Percentiles rank a stretch among this genome's conserved stretches.
Evolutionary conservation across 1,140 invertebrate genomes (phyloP).

Genomic region (Cyclargus thomasi): DNA sequence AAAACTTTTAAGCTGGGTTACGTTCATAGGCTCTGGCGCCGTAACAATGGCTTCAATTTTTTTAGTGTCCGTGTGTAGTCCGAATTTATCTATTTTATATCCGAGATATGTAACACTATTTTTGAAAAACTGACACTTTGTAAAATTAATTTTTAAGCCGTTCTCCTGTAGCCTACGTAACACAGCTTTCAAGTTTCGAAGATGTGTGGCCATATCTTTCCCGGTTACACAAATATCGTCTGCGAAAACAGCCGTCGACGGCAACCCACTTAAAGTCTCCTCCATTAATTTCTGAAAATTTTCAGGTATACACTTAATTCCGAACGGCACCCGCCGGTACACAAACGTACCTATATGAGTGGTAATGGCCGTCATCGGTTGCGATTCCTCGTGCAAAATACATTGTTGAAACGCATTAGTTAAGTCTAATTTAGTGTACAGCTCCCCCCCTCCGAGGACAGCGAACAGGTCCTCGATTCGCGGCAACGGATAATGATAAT

Average conservation of each 20-base stretch:
- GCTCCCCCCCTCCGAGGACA: conserved; percentile 31
- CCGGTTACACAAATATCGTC: conserved; percentile 37
- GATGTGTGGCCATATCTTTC: conserved; percentile 16
- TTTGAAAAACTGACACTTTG: conserved; percentile 41
- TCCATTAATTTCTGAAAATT: conserved; percentile 42
- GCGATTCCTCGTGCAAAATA: conserved; percentile 30
- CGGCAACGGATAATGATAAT: conserved; percentile 30
- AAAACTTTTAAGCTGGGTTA: conserved; percentile 37
- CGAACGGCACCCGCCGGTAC: conserved; percentile 36
- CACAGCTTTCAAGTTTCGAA: conserved; percentile 23
- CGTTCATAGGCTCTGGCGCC: conserved; percentile 29
- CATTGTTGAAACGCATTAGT: conserved; percentile 32
- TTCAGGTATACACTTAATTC: conserved; percentile 34
- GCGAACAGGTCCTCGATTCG: conserved; percentile 24
- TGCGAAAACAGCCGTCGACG: conserved; percentile 26
- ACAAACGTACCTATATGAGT: conserved; percentile 43
- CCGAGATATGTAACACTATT: conserved; percentile 39
- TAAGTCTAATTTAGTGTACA: conserved; percentile 35
- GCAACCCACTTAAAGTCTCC: conserved; percentile 29
- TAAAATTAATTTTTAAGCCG: conserved; percentile 34
- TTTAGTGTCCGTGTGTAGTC: not conserved
- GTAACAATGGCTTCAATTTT: not conserved
- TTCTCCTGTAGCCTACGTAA: conserved; percentile 18
- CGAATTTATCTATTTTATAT: conserved; percentile 34
- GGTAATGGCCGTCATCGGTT: conserved; percentile 34